phyloP scores from a whole-genome alignment of 1,140 invertebrate species.

The Subanguina moxae region DNA sequence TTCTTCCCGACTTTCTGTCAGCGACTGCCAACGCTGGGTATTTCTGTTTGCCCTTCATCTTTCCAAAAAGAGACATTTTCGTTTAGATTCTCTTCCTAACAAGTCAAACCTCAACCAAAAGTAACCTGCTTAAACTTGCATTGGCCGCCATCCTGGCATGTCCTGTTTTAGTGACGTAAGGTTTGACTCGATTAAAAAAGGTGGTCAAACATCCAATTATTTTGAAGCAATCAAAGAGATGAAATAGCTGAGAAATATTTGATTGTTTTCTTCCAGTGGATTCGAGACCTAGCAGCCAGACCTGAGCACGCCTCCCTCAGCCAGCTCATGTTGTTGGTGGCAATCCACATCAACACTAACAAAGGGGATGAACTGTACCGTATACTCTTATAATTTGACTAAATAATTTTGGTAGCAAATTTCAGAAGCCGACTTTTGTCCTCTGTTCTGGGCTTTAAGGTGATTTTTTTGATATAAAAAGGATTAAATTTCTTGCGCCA shows the following conservation, averaged over 20 bases:
- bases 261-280: slow-evolving; percentile 19
- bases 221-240: slow-evolving; percentile 22
- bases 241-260: slow-evolving; percentile 12
- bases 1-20: slow-evolving; percentile 23
- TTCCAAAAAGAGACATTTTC: too few species aligned
- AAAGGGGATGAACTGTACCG: slow-evolving; percentile 22
- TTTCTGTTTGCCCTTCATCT: too few species aligned
- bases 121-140: slow-evolving; percentile 29
- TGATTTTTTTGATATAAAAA: background rate
- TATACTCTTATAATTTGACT: slow-evolving; percentile 22
- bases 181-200: slow-evolving; percentile 1
- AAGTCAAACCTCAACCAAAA: slow-evolving; percentile 11
- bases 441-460: slow-evolving; percentile 12
- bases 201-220: background rate
- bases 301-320: slow-evolving; percentile 19
- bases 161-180: slow-evolving; percentile 30
- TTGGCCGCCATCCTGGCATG: slow-evolving; percentile 36
- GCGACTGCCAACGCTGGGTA: slow-evolving; percentile 22
- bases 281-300: slow-evolving; percentile 11
- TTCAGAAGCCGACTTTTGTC: background rate
- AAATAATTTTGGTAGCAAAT: background rate
- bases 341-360: slow-evolving; percentile 23
- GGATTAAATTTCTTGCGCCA: too few species aligned
- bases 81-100: slow-evolving; percentile 25
- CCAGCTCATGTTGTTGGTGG: slow-evolving; percentile 25